Conservation (phyloP, 2,888 invertebrate species). For the Macropis europaea region DNA sequence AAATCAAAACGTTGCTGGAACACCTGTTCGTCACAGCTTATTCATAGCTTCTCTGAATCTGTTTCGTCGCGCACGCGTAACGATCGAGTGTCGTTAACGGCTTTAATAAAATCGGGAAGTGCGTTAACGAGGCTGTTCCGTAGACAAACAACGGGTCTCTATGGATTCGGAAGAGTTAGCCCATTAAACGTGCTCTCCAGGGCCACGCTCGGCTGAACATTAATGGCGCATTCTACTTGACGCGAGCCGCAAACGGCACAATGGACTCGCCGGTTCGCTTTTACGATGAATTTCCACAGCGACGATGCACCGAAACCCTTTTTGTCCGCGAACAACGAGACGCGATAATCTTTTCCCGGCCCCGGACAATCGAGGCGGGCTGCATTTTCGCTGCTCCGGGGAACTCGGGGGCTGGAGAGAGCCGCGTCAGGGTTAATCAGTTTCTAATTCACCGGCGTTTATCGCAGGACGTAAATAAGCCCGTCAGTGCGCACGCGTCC, state of each 20-base stretch:
- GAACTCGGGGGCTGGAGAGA: not conserved
- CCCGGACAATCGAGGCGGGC: too few relatives aligned
- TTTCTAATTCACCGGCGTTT: conserved; percentile 15
- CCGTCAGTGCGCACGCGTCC: not conserved
- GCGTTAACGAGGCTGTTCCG: conserved; percentile 27
- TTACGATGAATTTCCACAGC: conserved; percentile 8
- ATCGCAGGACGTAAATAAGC: conserved; percentile 24
- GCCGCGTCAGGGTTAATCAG: not conserved
- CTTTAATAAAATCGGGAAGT: conserved; percentile 6
- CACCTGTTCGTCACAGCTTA: too few relatives aligned
- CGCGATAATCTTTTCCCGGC: too few relatives aligned
- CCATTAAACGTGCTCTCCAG: conserved; percentile 23
- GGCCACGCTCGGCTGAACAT: conserved; percentile 26
- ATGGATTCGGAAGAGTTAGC: conserved; percentile 12
- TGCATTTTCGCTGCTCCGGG: not conserved
- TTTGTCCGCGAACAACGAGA: too few relatives aligned
- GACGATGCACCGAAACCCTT: conserved; percentile 7
- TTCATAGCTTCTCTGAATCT: too few relatives aligned
- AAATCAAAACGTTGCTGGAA: too few relatives aligned
- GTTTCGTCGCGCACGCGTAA: too few relatives aligned
- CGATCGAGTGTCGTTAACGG: not conserved
- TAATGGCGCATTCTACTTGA: conserved; percentile 22
- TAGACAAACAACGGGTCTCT: not conserved
- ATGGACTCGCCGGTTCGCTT: conserved; percentile 9
- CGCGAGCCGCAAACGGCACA: conserved; percentile 8